Evolutionary conservation across 2,888 invertebrate genomes (phyloP).

Genomic region (Schizotus pectinicornis): DNA sequence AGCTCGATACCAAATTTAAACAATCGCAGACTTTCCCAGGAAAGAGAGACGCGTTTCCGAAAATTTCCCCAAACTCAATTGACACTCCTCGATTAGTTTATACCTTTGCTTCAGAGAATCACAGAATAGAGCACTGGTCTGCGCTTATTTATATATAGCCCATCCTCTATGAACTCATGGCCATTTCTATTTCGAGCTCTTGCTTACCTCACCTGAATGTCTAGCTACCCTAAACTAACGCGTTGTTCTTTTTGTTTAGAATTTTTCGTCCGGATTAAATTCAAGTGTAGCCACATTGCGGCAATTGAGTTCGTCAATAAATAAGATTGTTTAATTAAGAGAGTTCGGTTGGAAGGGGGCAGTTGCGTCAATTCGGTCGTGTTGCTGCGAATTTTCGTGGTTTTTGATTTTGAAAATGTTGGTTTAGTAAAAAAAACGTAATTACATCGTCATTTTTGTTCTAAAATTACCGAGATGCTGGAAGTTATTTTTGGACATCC

Average conservation of each 20-base stretch:
- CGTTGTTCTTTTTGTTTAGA: background rate
- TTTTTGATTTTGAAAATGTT: background rate
- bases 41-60: no score
- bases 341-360: background rate
- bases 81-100: background rate
- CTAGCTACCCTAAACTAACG: constrained; percentile 33
- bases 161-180: constrained; percentile 48
- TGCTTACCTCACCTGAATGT: constrained; percentile 48
- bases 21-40: no score
- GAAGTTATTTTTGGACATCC: constrained; percentile 27
- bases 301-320: background rate
- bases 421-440: constrained; percentile 7
- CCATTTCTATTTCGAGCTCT: constrained; percentile 48
- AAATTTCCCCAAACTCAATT: no score
- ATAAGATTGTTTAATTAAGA: constrained; percentile 3
- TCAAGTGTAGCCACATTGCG: background rate
- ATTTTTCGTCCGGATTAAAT: background rate
- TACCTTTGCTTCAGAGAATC: constrained; percentile 6
- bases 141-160: constrained; percentile 47
- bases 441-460: constrained; percentile 23
- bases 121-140: constrained; percentile 23
- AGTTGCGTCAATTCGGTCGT: background rate
- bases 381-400: background rate
- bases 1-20: no score
- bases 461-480: constrained; percentile 29